These are phyloP conservation scores for Rostratula benghalensis DNA, from an alignment of 2,113 vertebrate genomes.

Conservation along the genomic window DNA sequence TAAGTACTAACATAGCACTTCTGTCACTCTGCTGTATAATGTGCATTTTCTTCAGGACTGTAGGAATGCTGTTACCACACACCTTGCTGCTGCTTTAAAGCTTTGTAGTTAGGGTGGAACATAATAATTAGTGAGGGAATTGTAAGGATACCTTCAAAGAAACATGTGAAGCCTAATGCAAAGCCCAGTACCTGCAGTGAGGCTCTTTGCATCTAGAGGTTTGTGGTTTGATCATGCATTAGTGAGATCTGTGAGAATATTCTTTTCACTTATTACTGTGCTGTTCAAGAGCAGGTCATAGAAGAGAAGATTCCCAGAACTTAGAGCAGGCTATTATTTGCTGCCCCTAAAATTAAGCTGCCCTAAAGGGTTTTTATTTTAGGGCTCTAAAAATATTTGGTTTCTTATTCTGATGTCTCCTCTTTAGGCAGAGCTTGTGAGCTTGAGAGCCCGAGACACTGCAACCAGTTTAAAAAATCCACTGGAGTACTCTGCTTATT, in stretches of 20 bases:
- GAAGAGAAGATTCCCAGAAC: background rate
- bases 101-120: slow-evolving; percentile 34
- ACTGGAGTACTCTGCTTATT: background rate
- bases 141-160: background rate
- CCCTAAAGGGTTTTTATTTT: background rate
- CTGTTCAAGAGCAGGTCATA: background rate
- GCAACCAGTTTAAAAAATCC: background rate
- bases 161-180: background rate
- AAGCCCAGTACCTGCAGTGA: background rate
- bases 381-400: background rate
- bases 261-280: background rate
- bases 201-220: background rate
- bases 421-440: background rate
- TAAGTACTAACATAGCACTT: slow-evolving; percentile 23
- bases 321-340: background rate
- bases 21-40: background rate
- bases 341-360: background rate
- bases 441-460: background rate
- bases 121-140: background rate
- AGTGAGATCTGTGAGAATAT: background rate
- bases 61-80: slow-evolving; percentile 46
- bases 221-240: background rate
- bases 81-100: slow-evolving; percentile 1
- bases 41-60: background rate
- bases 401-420: background rate